A percentile compares a stretch with the other conserved stretches of the same genome.
phyloP scores from a whole-genome alignment of 2,113 vertebrate species.

The Odontesthes bonariensis region DNA sequence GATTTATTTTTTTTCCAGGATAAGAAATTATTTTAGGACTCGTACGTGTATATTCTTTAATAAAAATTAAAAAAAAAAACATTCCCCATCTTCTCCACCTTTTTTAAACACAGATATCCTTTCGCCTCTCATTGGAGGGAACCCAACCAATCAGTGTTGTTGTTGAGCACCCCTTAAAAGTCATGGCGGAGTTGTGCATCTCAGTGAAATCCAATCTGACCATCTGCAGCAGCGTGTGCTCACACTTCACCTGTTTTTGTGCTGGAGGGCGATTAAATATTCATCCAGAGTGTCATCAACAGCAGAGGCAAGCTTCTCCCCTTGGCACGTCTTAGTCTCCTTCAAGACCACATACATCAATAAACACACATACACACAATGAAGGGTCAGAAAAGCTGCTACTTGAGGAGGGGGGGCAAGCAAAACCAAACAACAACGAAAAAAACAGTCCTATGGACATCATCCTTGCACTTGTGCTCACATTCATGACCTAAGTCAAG shows the following conservation, averaged over 20 bases:
- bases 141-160: slow-evolving; percentile 51
- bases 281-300: slow-evolving; percentile 93
- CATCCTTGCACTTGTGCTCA: slow-evolving; percentile 36
- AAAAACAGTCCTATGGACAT: slow-evolving; percentile 8
- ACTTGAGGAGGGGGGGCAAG: slow-evolving; percentile 7
- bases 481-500: slow-evolving; percentile 7
- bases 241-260: slow-evolving; percentile 89
- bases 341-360: slow-evolving; percentile 73
- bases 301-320: slow-evolving; percentile 83
- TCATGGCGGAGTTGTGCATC: slow-evolving; percentile 20
- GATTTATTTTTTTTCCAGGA: no score
- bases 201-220: slow-evolving; percentile 62
- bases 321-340: slow-evolving; percentile 67
- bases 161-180: slow-evolving; percentile 28
- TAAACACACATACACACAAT: slow-evolving; percentile 35
- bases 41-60: background rate
- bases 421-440: background rate
- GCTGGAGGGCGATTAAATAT: slow-evolving; percentile 94
- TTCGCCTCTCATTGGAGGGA: slow-evolving; percentile 13
- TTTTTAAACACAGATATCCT: background rate
- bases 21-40: background rate
- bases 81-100: slow-evolving; percentile 1
- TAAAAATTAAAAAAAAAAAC: background rate
- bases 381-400: slow-evolving; percentile 42
- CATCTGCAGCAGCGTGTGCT: slow-evolving; percentile 44